Evolutionary conservation across 1,140 invertebrate species (phyloP).

Genomic region (Atopsyche davidsoni): DNA sequence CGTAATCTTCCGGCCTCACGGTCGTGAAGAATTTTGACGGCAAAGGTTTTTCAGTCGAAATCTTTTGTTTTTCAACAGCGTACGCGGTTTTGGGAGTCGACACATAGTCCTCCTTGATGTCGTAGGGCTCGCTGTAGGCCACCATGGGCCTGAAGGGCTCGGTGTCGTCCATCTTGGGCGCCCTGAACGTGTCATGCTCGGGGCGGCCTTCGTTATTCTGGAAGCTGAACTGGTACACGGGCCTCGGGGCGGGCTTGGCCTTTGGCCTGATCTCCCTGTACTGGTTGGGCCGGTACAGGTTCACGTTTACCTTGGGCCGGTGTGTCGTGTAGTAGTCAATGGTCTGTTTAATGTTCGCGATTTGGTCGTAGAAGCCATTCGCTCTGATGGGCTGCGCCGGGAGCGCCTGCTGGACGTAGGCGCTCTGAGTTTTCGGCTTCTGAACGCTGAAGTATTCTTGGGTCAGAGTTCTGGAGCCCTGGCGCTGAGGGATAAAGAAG

Average conservation of each 20-base stretch:
- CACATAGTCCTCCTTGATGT: constrained; percentile 49
- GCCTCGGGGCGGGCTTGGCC: constrained; percentile 38
- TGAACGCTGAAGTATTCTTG: constrained; percentile 48
- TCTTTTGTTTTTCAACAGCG: constrained; percentile 33
- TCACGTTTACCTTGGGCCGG: constrained; percentile 42
- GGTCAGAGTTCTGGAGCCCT: constrained; percentile 45
- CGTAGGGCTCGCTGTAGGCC: constrained; percentile 56
- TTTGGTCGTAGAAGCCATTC: constrained; percentile 47
- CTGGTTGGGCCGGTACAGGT: constrained; percentile 33
- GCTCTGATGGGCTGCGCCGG: constrained; percentile 32
- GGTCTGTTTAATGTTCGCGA: constrained; percentile 49
- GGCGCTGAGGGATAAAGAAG: constrained; percentile 45
- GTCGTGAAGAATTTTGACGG: constrained; percentile 44
- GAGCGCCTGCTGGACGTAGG: constrained; percentile 29
- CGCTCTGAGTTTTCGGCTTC: constrained; percentile 38
- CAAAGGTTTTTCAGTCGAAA: constrained; percentile 41
- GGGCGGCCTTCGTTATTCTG: constrained; percentile 38
- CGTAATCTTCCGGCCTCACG: constrained; percentile 37
- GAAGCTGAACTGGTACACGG: constrained; percentile 45
- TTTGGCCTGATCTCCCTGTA: constrained; percentile 47
- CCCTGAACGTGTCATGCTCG: constrained; percentile 42
- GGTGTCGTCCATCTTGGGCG: constrained; percentile 49
- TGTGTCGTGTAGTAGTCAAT: constrained; percentile 48
- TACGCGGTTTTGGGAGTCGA: constrained; percentile 11
- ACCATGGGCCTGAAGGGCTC: constrained; percentile 58